Conservation (phyloP, 2,888 invertebrate genomes). For the Cyaniris semiargus region DNA sequence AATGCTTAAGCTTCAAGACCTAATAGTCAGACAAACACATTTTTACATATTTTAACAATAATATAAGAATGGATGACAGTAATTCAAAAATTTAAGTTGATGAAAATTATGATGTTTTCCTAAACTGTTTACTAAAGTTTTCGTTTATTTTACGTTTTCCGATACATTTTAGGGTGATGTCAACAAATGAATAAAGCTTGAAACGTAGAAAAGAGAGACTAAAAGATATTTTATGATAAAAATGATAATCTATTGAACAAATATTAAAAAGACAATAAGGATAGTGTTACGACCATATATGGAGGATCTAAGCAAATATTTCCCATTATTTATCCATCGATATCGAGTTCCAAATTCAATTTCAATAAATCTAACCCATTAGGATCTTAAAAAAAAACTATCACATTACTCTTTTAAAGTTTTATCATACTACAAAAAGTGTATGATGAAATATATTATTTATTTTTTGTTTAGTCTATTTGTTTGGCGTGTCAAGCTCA, state of each 20-base stretch:
- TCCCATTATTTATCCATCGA: constrained; percentile 7
- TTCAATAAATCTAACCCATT: not conserved
- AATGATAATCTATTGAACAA: not conserved
- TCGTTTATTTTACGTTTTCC: too few species aligned
- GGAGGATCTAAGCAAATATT: constrained; percentile 1
- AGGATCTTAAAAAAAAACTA: not conserved
- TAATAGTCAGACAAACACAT: too few species aligned
- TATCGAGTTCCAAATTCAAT: not conserved
- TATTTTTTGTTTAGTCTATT: too few species aligned
- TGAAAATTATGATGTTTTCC: too few species aligned
- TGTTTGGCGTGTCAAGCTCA: too few species aligned
- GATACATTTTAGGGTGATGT: too few species aligned
- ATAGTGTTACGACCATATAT: not conserved
- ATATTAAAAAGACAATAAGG: not conserved
- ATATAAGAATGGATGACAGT: too few species aligned
- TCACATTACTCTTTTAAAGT: not conserved
- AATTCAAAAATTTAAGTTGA: too few species aligned
- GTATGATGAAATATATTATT: too few species aligned
- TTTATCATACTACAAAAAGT: not conserved
- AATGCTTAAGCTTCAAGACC: too few species aligned
- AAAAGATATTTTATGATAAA: not conserved
- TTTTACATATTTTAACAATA: too few species aligned
- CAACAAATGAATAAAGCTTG: not conserved
- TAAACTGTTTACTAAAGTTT: too few species aligned
- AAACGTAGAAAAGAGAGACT: not conserved